Percentiles rank a stretch among this genome's conserved stretches.
Conservation (phyloP, 1,140 invertebrate genomes). For the Apis florea region DNA sequence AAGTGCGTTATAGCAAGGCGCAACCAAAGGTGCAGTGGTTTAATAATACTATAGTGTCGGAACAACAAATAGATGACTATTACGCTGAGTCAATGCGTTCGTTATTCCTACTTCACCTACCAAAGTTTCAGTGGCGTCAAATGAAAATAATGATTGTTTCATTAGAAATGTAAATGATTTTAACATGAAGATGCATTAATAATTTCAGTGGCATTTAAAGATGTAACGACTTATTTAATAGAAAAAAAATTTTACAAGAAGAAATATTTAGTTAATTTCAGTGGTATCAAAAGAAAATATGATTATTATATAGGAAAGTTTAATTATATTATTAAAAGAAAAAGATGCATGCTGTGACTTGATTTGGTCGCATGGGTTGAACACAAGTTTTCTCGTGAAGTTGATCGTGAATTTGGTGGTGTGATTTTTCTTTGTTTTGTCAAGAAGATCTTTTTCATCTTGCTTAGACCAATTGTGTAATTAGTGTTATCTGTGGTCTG, state of each 20-base stretch:
- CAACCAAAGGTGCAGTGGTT: conserved; percentile 76
- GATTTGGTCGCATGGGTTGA: conserved; percentile 24
- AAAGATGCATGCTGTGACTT: conserved; percentile 34
- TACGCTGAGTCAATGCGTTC: conserved; percentile 75
- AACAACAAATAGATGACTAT: conserved; percentile 78
- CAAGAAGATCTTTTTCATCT: conserved; percentile 33
- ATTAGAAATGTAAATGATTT: conserved; percentile 27
- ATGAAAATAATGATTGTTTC: conserved; percentile 33
- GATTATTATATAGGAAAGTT: conserved; percentile 28
- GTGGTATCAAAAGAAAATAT: conserved; percentile 30
- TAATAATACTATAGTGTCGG: conserved; percentile 75
- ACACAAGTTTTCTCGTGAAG: conserved; percentile 52
- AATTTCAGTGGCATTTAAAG: conserved; percentile 35
- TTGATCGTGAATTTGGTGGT: conserved; percentile 61
- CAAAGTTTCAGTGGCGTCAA: conserved; percentile 61
- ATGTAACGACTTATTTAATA: conserved; percentile 24
- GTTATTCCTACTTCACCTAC: conserved; percentile 71
- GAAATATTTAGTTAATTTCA: conserved; percentile 23
- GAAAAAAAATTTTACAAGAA: conserved; percentile 24
- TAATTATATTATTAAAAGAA: conserved; percentile 15
- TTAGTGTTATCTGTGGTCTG: conserved; percentile 59
- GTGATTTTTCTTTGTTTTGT: conserved; percentile 48
- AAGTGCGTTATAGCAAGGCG: conserved; percentile 57
- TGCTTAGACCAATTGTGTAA: conserved; percentile 45
- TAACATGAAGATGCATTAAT: conserved; percentile 28